phyloP scores from a whole-genome alignment of 2,113 vertebrate species.

The Phrynosoma blainvillii region DNA sequence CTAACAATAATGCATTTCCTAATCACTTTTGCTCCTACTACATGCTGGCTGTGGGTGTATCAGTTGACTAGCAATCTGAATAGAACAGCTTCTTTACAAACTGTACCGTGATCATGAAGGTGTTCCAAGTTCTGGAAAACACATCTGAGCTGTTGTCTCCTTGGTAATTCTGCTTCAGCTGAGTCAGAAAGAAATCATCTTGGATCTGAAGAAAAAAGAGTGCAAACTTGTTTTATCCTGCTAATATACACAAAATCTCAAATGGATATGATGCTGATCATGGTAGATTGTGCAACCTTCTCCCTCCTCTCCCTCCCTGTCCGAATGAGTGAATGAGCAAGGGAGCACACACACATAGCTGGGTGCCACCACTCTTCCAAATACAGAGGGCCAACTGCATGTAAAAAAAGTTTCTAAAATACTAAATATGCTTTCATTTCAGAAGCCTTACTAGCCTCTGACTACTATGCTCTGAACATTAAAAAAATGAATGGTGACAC shows the following conservation, averaged over 20 bases:
- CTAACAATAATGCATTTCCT: no score
- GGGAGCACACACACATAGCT: no score
- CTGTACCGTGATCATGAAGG: constrained; percentile 69
- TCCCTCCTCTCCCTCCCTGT: no score
- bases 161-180: constrained; percentile 56
- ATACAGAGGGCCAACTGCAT: no score
- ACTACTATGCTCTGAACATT: no score
- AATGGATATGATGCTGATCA: background rate
- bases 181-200: constrained; percentile 38
- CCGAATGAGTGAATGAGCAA: no score
- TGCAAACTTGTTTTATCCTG: background rate
- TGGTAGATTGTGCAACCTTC: background rate
- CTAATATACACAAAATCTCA: background rate
- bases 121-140: constrained; percentile 70
- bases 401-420: no score
- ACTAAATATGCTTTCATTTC: no score
- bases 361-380: no score
- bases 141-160: constrained; percentile 59
- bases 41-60: background rate
- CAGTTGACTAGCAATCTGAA: rapidly evolving
- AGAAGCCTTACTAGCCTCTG: no score
- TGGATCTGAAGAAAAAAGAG: constrained; percentile 48
- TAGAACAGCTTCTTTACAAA: background rate
- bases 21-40: background rate
- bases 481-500: no score